phyloP scores from a whole-genome alignment of 1,140 invertebrate species.

The Sesamia nonagrioides region DNA sequence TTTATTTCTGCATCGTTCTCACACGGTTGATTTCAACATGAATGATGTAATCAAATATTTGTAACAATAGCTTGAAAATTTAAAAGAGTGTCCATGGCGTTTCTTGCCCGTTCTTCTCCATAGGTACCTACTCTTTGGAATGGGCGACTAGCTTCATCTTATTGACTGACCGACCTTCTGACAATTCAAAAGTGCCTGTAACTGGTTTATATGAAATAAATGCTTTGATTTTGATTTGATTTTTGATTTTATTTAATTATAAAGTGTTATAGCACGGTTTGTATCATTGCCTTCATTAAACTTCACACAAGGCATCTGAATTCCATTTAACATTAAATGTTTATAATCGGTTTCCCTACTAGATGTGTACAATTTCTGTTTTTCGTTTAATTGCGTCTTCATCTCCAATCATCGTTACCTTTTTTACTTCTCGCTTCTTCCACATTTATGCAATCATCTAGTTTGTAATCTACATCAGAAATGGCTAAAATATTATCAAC shows the following conservation, averaged over 20 bases:
- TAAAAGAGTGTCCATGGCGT: too few species aligned
- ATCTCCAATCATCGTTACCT: background rate
- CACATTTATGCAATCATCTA: conserved; percentile 8
- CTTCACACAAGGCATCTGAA: background rate
- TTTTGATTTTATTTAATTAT: background rate
- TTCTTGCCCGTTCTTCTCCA: too few species aligned
- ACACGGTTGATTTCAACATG: too few species aligned
- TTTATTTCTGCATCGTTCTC: too few species aligned
- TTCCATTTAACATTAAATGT: conserved; percentile 8
- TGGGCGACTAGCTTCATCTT: too few species aligned
- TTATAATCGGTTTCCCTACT: background rate
- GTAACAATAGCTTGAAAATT: too few species aligned
- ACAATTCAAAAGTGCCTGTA: too few species aligned
- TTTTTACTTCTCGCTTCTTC: background rate
- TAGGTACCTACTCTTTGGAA: too few species aligned
- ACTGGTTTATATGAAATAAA: too few species aligned
- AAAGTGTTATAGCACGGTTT: background rate
- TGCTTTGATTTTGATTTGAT: too few species aligned
- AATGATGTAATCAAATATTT: too few species aligned
- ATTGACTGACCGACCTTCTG: too few species aligned
- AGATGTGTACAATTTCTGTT: background rate
- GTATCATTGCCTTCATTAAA: background rate
- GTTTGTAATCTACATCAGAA: conserved; percentile 21
- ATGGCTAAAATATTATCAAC: conserved; percentile 16
- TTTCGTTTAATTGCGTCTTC: conserved; percentile 1